Base-by-base conservation (phyloP, 2,797 vertebrate genomes). In the Trichosurus vulpecula region DNA sequence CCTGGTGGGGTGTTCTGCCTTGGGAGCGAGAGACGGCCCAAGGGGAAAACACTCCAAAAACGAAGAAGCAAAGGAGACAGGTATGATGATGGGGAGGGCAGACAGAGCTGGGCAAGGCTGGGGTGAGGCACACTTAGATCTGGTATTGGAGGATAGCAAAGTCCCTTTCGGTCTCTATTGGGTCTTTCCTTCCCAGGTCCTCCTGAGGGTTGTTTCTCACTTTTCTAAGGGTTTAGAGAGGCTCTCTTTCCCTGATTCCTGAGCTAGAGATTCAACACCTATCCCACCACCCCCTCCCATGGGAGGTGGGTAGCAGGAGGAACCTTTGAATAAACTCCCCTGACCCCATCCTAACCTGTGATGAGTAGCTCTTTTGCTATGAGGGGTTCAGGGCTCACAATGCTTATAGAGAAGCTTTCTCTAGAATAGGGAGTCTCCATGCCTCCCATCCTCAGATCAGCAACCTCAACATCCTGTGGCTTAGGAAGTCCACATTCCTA, bases 21-120 rank as follows among this genome's bases (percentile, higher is more conserved):
- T 90, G 99, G 99, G 97, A 99, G 99, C 0, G 99, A 99, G 95
- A 98, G 99, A 97, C 99, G 99, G 98, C 99, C 99, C 61, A 99
- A 99, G 97, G 99, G 99, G 95, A 99, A 99, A 98, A 99, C 98
- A 96, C 98, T 99, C 94, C 99, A 99, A 98, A 99, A 99, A 94
- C 99, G 99, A 52, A 99, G 99, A 19, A 99, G 99, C 0, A 99
- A 99, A 98, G 99, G 99, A 98, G 99, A 99, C 95, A 98, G 99
- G 99, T 99, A 97, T 98, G 98, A 91, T 93, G 0, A 1, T 16
- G 0, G 1, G 90, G 57, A 47, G 8, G 9, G 41, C 58, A 87
- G 57, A 22, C 22, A 2, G n/a, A 52, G 61, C 14, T 29, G 52
- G 58, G 30, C 19, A 66, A 57, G 52, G 30, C 29, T 13, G 14